Evolutionary conservation across 2,888 invertebrate species (phyloP).

Genomic region (Entomobrya multifasciata): DNA sequence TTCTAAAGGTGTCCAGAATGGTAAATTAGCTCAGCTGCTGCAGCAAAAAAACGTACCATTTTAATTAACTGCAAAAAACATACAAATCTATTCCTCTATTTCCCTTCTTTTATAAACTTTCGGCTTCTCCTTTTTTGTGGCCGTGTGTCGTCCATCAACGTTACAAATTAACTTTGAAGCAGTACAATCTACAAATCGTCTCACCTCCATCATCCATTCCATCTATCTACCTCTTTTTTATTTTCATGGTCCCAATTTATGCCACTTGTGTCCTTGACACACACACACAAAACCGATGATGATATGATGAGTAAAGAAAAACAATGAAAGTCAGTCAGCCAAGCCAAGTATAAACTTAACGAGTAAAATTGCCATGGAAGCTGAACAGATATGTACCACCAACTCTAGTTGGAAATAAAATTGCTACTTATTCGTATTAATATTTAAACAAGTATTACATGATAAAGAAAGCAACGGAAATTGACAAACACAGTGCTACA

Average conservation of each 20-base stretch:
- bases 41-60: no score
- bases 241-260: slow-evolving; percentile 26
- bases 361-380: no score
- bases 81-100: no score
- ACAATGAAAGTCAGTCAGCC: slow-evolving; percentile 43
- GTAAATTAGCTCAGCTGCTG: slow-evolving; percentile 47
- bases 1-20: not conserved
- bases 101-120: no score
- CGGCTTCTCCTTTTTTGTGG: no score
- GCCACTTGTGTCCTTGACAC: slow-evolving; percentile 46
- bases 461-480: not conserved
- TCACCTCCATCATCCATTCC: slow-evolving; percentile 18
- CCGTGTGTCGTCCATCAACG: not conserved
- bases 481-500: slow-evolving; percentile 5
- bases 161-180: slow-evolving; percentile 16
- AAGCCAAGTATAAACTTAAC: no score
- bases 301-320: not conserved
- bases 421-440: not conserved
- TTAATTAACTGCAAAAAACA: no score
- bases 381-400: no score
- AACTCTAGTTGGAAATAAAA: no score
- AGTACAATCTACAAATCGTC: not conserved
- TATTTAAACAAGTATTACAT: not conserved
- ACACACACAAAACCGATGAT: slow-evolving; percentile 9
- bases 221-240: no score